phyloP scores from a whole-genome alignment of 2,113 vertebrate genomes.

The Silurus meridionalis region DNA sequence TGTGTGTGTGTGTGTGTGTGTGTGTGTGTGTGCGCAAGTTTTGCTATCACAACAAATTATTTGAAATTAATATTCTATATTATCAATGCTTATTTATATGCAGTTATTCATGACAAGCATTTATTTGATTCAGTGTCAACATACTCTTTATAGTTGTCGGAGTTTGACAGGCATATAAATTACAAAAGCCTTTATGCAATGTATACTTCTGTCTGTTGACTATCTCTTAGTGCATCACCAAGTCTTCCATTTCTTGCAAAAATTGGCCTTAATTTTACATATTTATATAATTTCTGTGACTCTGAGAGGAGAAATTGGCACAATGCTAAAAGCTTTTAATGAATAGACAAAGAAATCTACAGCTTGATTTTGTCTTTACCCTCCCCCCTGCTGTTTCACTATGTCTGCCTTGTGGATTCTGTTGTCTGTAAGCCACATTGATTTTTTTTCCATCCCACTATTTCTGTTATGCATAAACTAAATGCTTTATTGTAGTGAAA shows the following conservation, averaged over 20 bases:
- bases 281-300: constrained; percentile 30
- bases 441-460: constrained; percentile 51
- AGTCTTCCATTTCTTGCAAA: constrained; percentile 40
- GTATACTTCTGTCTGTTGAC: constrained; percentile 36
- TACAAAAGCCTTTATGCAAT: constrained; percentile 28
- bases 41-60: not conserved
- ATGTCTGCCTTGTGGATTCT: constrained; percentile 12
- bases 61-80: constrained; percentile 13
- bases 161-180: constrained; percentile 34
- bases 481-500: constrained; percentile 54
- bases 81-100: constrained; percentile 25
- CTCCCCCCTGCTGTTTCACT: constrained; percentile 6
- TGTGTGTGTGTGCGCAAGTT: not conserved
- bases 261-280: constrained; percentile 9
- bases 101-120: constrained; percentile 17
- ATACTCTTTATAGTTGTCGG: constrained; percentile 21
- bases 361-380: constrained; percentile 5
- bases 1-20: not conserved
- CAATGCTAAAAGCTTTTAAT: constrained; percentile 47
- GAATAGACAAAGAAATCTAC: constrained; percentile 38
- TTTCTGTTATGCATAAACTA: constrained; percentile 48
- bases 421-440: constrained; percentile 22
- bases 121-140: constrained; percentile 6
- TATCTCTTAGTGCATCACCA: constrained; percentile 32
- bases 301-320: constrained; percentile 27